Evolutionary conservation across 1,140 invertebrate genomes (phyloP), one percentile per base, ranked within the genome.

Genomic region (Atopsyche davidsoni): DNA sequence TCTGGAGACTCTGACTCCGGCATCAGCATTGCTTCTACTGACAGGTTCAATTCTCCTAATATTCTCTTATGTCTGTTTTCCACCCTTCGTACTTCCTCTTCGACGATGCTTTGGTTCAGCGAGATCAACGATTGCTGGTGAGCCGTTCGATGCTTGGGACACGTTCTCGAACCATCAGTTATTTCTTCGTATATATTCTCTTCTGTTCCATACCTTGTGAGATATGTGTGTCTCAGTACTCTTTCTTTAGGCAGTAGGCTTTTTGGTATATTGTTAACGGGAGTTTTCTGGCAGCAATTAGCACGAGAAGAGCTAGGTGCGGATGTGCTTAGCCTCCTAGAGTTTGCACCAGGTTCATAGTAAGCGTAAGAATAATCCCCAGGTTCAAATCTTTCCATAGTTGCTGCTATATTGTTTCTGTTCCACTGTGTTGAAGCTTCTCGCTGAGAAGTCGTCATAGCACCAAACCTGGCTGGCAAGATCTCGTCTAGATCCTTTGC

Each of bases 161-260:
- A 78, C 17, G 62, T 68, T 64, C 68, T 68, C 49, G 71, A 70
- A 53, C 74, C 76, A 47, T 82, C 79, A 46, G 76, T 84, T 59
- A 91, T 89, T 74, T 91, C 87, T 70, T 90, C 87, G 64, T 91
- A 91, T 62, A 91, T 89, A 65, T 91, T 91, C 70, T 91, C 87
- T 64, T 86, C 82, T 10, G 85, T 87, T 16, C 86, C 85, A 60
- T 88, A 87, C 50, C 83, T 75, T 4, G 84, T 87, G 17, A 86
- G 79, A 59, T 85, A 87, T 31, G 83, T 86, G 60, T 86, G 84
- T 47, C 70, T 60, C 51, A 54, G 59, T 17, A 64, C 62, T 62
- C 67, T 59, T 44, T 71, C 67, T 68, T 71, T 67, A 51, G 62
- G 68, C 61, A 71, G 53, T 53, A 58, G 47, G 59, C 61, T 55